Evolutionary conservation across 2,888 invertebrate species (phyloP).

Genomic region (Nemotelus nigrinus): DNA sequence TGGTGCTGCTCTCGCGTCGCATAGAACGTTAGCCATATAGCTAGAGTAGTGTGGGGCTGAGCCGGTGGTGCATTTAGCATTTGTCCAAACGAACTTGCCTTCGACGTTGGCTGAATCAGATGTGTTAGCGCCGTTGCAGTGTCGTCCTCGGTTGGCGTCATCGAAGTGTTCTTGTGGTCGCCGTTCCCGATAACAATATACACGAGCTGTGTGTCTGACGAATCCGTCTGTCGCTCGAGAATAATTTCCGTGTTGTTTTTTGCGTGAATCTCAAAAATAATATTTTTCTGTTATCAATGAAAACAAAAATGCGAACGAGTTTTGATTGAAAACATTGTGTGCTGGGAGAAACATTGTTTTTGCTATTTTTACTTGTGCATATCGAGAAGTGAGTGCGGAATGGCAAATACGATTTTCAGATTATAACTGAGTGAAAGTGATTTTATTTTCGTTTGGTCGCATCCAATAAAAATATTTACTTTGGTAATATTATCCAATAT

Average conservation of each 20-base stretch:
- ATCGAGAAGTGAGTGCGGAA: slow-evolving; percentile 37
- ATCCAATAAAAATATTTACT: slow-evolving; percentile 5
- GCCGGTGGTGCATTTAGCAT: slow-evolving; percentile 34
- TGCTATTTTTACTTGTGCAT: slow-evolving; percentile 14
- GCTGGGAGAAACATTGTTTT: slow-evolving; percentile 45
- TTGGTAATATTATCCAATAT: slow-evolving; percentile 16
- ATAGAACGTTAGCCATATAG: background rate
- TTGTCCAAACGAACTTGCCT: slow-evolving; percentile 28
- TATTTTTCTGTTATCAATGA: slow-evolving; percentile 51
- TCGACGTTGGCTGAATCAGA: background rate
- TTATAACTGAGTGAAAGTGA: slow-evolving; percentile 48
- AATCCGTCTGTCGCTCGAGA: background rate
- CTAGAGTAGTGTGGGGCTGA: slow-evolving; percentile 18
- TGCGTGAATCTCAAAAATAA: slow-evolving; percentile 48
- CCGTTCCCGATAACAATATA: slow-evolving; percentile 16
- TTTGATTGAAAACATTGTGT: slow-evolving; percentile 51
- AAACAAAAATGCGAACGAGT: slow-evolving; percentile 50
- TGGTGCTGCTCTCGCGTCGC: background rate
- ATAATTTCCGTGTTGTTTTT: slow-evolving; percentile 45
- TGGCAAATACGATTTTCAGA: slow-evolving; percentile 45
- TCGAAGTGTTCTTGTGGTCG: slow-evolving; percentile 2
- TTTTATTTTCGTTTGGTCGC: slow-evolving; percentile 1
- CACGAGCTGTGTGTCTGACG: background rate
- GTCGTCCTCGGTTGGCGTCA: slow-evolving; percentile 15
- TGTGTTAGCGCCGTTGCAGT: slow-evolving; percentile 32